Percentiles rank a stretch among this genome's conserved stretches.
Evolutionary conservation across 2,113 vertebrate species (phyloP).

Genomic region (Amblyopsis rosae): DNA sequence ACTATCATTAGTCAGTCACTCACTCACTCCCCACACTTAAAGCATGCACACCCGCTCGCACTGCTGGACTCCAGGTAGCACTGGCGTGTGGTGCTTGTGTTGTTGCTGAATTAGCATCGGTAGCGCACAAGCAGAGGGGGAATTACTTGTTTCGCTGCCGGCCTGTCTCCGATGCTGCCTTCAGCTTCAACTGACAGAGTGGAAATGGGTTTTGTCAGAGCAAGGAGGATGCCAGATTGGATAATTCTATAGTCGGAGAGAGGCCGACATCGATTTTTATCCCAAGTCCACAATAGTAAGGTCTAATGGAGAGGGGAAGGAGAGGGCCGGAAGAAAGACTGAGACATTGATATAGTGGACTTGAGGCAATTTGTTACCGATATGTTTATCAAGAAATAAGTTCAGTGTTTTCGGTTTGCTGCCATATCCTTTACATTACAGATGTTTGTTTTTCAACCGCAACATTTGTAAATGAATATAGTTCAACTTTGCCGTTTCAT

Average conservation of each 20-base stretch:
- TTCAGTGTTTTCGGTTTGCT: neutral
- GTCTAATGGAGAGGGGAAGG: constrained; percentile 20
- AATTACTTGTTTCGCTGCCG: constrained; percentile 24
- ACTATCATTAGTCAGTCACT: neutral
- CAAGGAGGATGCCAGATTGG: constrained; percentile 35
- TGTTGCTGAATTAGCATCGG: constrained; percentile 17
- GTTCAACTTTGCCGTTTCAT: neutral
- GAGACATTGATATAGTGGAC: constrained; percentile 8
- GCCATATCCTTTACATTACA: neutral
- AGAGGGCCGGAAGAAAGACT: constrained; percentile 10
- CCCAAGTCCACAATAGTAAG: constrained; percentile 16
- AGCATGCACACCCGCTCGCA: neutral
- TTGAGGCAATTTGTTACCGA: neutral
- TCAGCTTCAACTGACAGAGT: constrained; percentile 39
- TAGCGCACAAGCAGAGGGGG: constrained; percentile 3
- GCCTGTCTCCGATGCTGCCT: constrained; percentile 26
- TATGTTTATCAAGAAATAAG: neutral
- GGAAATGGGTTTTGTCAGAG: constrained; percentile 45
- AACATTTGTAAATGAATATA: neutral
- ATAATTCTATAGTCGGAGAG: constrained; percentile 48
- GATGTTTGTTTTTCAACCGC: too few species aligned
- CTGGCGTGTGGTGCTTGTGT: constrained; percentile 12
- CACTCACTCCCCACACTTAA: neutral
- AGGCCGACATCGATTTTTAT: constrained; percentile 51
- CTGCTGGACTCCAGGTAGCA: constrained; percentile 2